Evolutionary conservation across 2,888 invertebrate genomes (phyloP), one percentile per base, ranked within the genome.

Genomic region (Ornithoptera alexandrae): DNA sequence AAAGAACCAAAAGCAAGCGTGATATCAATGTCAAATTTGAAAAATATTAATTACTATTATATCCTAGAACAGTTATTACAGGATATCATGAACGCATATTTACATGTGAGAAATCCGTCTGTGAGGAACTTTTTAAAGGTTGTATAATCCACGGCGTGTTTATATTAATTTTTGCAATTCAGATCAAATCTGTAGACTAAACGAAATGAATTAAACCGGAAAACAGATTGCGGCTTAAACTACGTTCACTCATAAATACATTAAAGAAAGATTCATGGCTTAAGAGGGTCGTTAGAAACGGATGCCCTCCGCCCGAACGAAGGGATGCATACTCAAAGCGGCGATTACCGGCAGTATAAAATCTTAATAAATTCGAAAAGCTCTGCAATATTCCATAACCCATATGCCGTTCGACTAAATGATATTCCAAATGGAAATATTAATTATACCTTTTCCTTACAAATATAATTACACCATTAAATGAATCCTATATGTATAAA

Each of bases 231-330:
- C 79, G 79, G 80, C 74, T 69, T 71, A 73, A 77, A 77, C 74
- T 73, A 77, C 79, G 77, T 83, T 83, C 80, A 82, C 81, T 83
- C 84, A 84, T 85, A 86, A 84, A 86, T 84, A 83, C 84, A 85
- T 85, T 85, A 84, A 85, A 84, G 80, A 79, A 78, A 81, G 77
- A 83, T 84, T 85, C 84, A 85, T 83, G 81, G 81, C 78, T 78
- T 77, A 65, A 69, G 65, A 65, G 61, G 69, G 56, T 65, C 65
- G 65, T 69, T 65, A 65, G 46, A 61, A 64, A 56, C 65, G 61
- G 42, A 69, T 65, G 59, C 60, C 69, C 65, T 69, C 46, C 61
- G 42, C 46, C 65, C 62, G 46, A 65, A 56, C 22, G 64, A 57
- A 69, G 56, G 69, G 69, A 65, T 62, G 56, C 30, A 62, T 62